Evolutionary conservation across 2,888 invertebrate genomes (phyloP), one percentile per base, ranked within the genome.

Genomic region (Seira ritae): DNA sequence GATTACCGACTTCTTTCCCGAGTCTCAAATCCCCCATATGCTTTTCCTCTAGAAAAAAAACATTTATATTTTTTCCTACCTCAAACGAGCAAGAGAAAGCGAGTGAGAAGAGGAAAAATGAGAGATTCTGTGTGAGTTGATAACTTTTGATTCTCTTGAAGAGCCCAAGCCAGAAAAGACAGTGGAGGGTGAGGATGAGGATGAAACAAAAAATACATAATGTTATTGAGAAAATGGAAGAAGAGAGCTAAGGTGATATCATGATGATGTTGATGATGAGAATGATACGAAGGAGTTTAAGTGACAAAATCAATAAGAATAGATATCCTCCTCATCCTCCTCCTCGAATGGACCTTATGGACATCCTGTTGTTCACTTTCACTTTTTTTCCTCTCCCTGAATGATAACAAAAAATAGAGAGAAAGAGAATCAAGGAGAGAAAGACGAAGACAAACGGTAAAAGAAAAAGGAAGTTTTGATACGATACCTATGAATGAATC

Each of bases 341-440:
- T n/a, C n/a, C n/a, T n/a, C n/a, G n/a, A n/a, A n/a, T 81, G 81
- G 81, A 81, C 76, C 81, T 71, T 76, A 71, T 81, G 81, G 81
- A 81, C 81, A 77, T 76, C 76, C 71, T 81, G 81, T 76, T 81
- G 81, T 76, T 81, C 67, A 76, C 31, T 31, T 31, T 31, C 31
- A 31, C 50, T 72, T 75, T 20, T 55, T 55, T 72, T 17, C 67
- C 60, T 60, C 23, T 68, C 73, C 50, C 67, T 60, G 67, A 74
- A 73, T 66, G 81, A 81, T 75, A 70, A 81, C 75, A 72, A 66
- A 60, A 60, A 72, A 37, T 67, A 62, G 42, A 22, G 70, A n/a
- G 20, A 20, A 69, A 37, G 67, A 20, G 60, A 71, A 71, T 62
- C 17, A 17, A 22, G 3, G 19, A 24, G 55, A n/a, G 3, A 22